Evolutionary conservation across 30 jellyfish, hydroid and myxozoan genomes (phyloP), one percentile per base, ranked within the genome.

Genomic region (Turritopsis dohrnii): DNA sequence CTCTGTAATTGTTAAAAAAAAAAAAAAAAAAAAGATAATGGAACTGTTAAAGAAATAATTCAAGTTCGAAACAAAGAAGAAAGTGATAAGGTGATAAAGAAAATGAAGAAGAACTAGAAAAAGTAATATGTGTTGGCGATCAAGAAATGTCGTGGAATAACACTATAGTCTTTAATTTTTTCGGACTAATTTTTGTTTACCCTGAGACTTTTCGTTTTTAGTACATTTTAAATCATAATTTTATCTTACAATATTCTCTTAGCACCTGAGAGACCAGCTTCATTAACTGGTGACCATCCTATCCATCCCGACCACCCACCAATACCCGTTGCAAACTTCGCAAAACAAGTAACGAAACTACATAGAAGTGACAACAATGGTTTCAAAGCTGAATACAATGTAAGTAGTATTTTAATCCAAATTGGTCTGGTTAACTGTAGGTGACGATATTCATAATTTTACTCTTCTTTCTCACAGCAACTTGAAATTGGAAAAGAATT

Each of bases 401-500:
- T 80, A 23, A 28, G 54, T 18, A 26, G 16, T 8, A 21, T 69
- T 69, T 69, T 69, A 7, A 17, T 72, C 17, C 31, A 13, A 41
- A 41, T 41, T 13, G 13, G 13, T 41, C 60, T 41, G 60, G n/a
- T n/a, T n/a, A 41, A 41, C 60, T 41, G 60, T 41, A 13, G 5
- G 13, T 41, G 5, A 41, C n/a, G n/a, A n/a, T n/a, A n/a, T n/a
- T n/a, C n/a, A n/a, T n/a, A n/a, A n/a, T n/a, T 41, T 41, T 3
- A 41, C 5, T 13, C 5, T 41, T 41, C 5, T 41, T 13, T 41
- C 30, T 84, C 53, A 16, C 83, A 91, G 97, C 95, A 85, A 93
- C 84, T 88, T 79, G 94, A 93, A 80, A 93, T 93, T 89, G 98
- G 98, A 17, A 93, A 84, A 80, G 98, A 93, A 80, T 93, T 88